These are phyloP conservation scores for Psylliodes chrysocephalus DNA, from an alignment of 2,888 invertebrate genomes.

Conservation along the genomic window DNA sequence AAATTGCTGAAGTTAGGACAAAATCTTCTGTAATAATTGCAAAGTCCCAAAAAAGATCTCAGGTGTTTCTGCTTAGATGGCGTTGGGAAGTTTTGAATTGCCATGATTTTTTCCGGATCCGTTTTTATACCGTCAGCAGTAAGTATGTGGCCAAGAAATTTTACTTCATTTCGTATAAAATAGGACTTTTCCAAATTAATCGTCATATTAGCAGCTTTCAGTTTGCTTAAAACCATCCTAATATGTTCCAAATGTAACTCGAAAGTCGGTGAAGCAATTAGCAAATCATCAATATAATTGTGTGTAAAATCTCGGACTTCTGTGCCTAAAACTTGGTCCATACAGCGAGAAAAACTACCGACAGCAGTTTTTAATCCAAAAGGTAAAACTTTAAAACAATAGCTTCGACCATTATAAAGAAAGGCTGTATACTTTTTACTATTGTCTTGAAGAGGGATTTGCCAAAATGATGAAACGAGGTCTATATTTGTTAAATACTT, in stretches of 20 bases:
- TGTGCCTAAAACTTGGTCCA: conserved; percentile 35
- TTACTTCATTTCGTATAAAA: conserved; percentile 5
- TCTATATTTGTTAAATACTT: conserved; percentile 41
- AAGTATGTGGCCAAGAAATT: conserved; percentile 3
- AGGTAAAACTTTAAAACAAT: conserved; percentile 39
- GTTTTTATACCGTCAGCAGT: neutral
- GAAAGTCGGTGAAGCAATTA: conserved; percentile 41
- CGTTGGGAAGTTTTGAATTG: conserved; percentile 22
- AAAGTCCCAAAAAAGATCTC: conserved; percentile 27
- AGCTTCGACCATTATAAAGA: conserved; percentile 36
- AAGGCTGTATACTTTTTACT: conserved; percentile 44
- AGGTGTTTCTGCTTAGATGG: conserved; percentile 24
- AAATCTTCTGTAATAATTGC: conserved; percentile 31
- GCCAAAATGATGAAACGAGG: conserved; percentile 48
- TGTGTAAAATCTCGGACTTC: conserved; percentile 29
- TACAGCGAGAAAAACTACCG: conserved; percentile 31
- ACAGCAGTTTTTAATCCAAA: too few relatives aligned
- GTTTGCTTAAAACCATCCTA: conserved; percentile 17
- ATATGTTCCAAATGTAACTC: conserved; percentile 34
- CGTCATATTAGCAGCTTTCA: conserved; percentile 14
- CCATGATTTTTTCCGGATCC: neutral
- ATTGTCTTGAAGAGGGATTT: too few relatives aligned
- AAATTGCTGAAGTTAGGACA: conserved; percentile 1
- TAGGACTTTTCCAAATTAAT: conserved; percentile 8
- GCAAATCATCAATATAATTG: conserved; percentile 40